Evolutionary conservation across 1,140 invertebrate species (phyloP).

Genomic region (Drosophila funebris): DNA sequence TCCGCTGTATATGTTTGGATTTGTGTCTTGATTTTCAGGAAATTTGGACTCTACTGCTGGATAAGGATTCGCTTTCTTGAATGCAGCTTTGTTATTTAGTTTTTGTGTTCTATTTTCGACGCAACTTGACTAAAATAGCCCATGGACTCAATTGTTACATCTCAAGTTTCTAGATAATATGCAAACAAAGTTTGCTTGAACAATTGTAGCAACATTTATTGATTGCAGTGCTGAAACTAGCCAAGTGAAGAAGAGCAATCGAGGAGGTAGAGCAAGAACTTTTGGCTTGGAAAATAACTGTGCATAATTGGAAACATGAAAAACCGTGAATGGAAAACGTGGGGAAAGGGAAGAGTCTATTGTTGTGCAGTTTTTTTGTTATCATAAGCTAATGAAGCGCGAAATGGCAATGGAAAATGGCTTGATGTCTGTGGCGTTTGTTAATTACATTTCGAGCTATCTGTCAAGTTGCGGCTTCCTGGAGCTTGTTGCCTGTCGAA

Average conservation of each 20-base stretch:
- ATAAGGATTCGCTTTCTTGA: no score
- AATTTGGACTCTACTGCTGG: constrained; percentile 10
- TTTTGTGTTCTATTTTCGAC: constrained; percentile 5
- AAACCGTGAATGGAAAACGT: neutral
- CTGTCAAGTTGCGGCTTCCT: constrained; percentile 45
- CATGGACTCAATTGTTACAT: neutral
- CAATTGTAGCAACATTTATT: constrained; percentile 70
- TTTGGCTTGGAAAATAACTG: constrained; percentile 60
- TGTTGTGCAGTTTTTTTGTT: constrained; percentile 16
- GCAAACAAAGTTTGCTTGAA: constrained; percentile 46
- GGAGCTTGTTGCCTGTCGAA: constrained; percentile 40
- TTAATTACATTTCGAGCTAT: constrained; percentile 68
- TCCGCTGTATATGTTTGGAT: no score
- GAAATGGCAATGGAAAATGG: constrained; percentile 61
- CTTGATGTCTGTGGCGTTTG: constrained; percentile 19
- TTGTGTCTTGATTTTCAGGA: neutral
- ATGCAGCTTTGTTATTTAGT: constrained; percentile 13
- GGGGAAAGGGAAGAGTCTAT: constrained; percentile 29
- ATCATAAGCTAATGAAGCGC: constrained; percentile 70
- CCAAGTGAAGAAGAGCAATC: constrained; percentile 23
- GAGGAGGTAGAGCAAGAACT: constrained; percentile 31
- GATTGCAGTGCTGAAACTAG: constrained; percentile 48
- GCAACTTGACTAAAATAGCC: constrained; percentile 16
- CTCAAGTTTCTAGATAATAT: constrained; percentile 24
- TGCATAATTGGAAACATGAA: constrained; percentile 69